Evolutionary conservation across 2,113 vertebrate species (phyloP), one percentile per base, ranked within the genome.

Genomic region (Microtus oregoni): DNA sequence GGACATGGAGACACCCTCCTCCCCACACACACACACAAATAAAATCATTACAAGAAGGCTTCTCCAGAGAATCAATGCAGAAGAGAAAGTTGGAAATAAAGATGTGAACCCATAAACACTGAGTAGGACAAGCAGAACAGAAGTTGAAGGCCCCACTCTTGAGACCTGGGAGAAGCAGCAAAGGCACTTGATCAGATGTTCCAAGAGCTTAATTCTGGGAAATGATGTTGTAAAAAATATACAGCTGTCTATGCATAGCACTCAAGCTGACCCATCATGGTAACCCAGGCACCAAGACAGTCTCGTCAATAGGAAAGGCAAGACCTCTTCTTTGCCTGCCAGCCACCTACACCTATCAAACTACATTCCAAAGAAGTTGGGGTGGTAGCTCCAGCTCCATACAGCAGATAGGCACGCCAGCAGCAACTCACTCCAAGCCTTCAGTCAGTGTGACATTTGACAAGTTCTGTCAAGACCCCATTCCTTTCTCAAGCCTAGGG

Each of bases 251-350:
- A 8, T 7, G 28, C 35, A 61, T 6, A 0, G 28, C 1, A 3
- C 10, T 20, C n/a, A 38, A 1, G 52, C 7, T 26, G 26, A 73
- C 55, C 70, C 41, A 14, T 30, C 67, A 7, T 8, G n/a, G 72
- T 14, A 68, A n/a, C 3, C 3, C 86, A 0, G n/a, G 13, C 26
- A n/a, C n/a, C 0, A 22, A 94, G 75, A 52, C 4, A 1, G 35
- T 26, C 47, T 22, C 41, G 35, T 55, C 55, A 52, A 86, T 19
- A 94, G 28, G 17, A 5, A 15, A 61, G 38, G 12, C 0, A 44
- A 70, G 85, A 32, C 52, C 63, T 50, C 32, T 68, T 19, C 20
- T 3, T 6, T 82, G 67, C 87, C 68, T 63, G 1, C 24, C 52
- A 32, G 15, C 38, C 68, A 50, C 14, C 35, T 22, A 10, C 1